Evolutionary conservation across 2,797 vertebrate genomes (phyloP).

Genomic region (Bradypodion ventrale): DNA sequence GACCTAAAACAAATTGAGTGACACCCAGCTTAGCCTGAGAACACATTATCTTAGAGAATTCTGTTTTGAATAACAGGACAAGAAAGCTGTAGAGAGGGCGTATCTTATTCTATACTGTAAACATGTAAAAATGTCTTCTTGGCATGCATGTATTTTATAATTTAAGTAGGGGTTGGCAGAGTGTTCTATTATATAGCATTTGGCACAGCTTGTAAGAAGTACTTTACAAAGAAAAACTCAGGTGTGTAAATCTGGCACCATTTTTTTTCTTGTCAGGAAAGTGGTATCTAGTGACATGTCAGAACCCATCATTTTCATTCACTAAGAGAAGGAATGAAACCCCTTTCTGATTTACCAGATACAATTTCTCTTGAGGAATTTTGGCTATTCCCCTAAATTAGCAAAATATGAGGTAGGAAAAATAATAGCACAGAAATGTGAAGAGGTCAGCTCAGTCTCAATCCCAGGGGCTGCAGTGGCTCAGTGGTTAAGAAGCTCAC

Average conservation of each 20-base stretch:
- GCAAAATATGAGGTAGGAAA: no score
- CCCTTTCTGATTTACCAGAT: neutral
- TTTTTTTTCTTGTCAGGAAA: neutral
- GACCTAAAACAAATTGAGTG: neutral
- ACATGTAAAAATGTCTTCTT: neutral
- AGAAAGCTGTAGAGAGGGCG: neutral
- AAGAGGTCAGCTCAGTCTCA: no score
- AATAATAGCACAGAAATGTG: no score
- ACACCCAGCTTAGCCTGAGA: neutral
- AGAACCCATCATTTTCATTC: neutral
- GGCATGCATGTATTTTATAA: neutral
- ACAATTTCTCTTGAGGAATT: no score
- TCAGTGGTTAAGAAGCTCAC: no score
- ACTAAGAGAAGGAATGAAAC: neutral
- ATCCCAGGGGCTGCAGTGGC: no score
- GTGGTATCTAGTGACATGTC: conserved; percentile 14
- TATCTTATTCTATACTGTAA: neutral
- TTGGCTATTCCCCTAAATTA: no score
- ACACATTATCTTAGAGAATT: neutral
- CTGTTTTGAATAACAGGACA: neutral
- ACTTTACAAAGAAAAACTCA: neutral
- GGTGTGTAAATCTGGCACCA: conserved; percentile 19
- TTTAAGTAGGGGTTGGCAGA: conserved; percentile 3
- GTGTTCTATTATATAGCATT: neutral
- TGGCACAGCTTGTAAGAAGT: conserved; percentile 8